Evolutionary conservation across 2,113 vertebrate species (phyloP).

Genomic region (Ameiurus melas): DNA sequence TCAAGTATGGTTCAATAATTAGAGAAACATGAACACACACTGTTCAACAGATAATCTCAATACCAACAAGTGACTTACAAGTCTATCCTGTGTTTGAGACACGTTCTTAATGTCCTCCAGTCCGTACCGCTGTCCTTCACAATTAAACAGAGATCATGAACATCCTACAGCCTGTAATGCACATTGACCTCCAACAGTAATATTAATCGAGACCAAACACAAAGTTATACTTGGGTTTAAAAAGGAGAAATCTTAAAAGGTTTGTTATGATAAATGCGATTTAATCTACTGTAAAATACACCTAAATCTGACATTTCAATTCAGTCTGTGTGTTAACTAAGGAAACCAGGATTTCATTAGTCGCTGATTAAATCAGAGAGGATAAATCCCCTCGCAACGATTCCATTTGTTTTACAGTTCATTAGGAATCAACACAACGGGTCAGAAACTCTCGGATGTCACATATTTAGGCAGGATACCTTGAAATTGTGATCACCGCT

Average conservation of each 20-base stretch:
- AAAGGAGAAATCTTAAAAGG: background rate
- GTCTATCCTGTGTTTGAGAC: conserved; percentile 63
- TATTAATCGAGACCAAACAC: background rate
- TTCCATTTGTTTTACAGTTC: background rate
- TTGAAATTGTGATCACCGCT: background rate
- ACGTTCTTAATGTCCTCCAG: conserved; percentile 45
- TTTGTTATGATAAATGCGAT: background rate
- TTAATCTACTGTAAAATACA: background rate
- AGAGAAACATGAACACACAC: background rate
- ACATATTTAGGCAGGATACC: no score
- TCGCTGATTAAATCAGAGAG: background rate
- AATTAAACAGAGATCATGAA: background rate
- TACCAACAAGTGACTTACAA: conserved; percentile 58
- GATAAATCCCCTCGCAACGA: background rate
- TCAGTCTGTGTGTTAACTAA: background rate
- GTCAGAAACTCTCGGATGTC: background rate
- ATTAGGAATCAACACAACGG: background rate
- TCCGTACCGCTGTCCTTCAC: conserved; percentile 18
- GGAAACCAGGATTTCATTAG: background rate
- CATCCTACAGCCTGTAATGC: background rate
- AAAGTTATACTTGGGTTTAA: background rate
- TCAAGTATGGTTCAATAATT: background rate
- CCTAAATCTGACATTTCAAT: background rate
- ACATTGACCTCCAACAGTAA: background rate
- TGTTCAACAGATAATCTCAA: background rate